Evolutionary conservation across 2,113 vertebrate species (phyloP).

Genomic region (Phaethon lepturus): DNA sequence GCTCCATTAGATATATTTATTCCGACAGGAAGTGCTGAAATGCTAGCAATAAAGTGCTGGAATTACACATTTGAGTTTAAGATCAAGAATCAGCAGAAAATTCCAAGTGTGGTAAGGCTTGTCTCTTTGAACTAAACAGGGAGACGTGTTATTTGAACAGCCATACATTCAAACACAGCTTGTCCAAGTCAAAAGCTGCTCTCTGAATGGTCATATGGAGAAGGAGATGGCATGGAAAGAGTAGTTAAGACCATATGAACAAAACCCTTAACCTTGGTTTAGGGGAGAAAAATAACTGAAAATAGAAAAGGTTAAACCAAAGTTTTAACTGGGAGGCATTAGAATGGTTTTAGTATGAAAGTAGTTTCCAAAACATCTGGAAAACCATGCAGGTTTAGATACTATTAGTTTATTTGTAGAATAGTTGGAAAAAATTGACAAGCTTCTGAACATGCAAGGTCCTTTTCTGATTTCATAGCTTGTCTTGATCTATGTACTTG

Average conservation of each 20-base stretch:
- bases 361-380: not conserved
- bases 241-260: not conserved
- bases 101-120: not conserved
- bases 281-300: not conserved
- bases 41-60: constrained; percentile 8
- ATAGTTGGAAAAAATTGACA: not conserved
- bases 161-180: not conserved
- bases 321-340: not conserved
- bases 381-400: not conserved
- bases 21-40: constrained; percentile 59
- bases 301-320: not conserved
- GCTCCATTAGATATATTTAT: constrained; percentile 58
- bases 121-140: not conserved
- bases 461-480: not conserved
- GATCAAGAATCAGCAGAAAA: constrained; percentile 23
- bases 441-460: not conserved
- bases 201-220: not conserved
- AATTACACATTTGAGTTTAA: constrained; percentile 8
- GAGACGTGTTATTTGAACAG: constrained; percentile 20
- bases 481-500: not conserved
- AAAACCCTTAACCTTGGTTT: not conserved
- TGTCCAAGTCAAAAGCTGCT: not conserved
- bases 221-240: not conserved
- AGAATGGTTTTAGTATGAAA: not conserved
- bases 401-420: not conserved